Evolutionary conservation across 2,113 vertebrate genomes (phyloP), one percentile per base, ranked within the genome.

Genomic region (Athene cunicularia): DNA sequence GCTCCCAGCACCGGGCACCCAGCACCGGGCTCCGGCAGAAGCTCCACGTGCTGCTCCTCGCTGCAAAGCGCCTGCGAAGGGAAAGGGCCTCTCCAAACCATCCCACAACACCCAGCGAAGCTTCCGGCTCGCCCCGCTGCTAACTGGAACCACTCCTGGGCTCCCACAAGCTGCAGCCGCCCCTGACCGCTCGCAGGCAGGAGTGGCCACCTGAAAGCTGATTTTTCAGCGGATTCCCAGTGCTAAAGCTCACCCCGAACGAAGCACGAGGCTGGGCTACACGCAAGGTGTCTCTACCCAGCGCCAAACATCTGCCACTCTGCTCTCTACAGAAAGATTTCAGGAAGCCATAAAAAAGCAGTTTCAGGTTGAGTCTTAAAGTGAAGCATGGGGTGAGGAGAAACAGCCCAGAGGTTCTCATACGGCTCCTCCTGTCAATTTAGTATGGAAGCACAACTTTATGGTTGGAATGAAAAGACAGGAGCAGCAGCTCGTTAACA

Each of bases 21-120:
- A 6, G 39, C 39, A 41, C 39, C 6, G 43, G 43, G 43, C 72
- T 60, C 53, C 73, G 53, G 68, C 63, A 45, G 43, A 45, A 45
- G 19, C 45, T 21, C 20, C 45, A 47, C 19, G 20, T 47, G 18
- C 45, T 47, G 67, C 67, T 85, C 80, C 84, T 64, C 6, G 2
- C 62, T 33, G 49, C 70, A 16, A 35, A 0, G 60, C 20, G n/a
- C 63, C 68, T 35, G 70, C 55, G 27, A 52, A 73, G 56, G 62
- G 13, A 28, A 67, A 53, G 52, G 28, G 8, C 53, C n/a, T 80
- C 75, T 59, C 24, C 73, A 68, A 55, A 43, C 14, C n/a, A 35
- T 43, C 55, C 35, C 5, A 19, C 45, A 14, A 32, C 3, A 8
- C 55, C 2, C 23, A 1, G 1, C 9, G 11, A 15, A 2, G 41